Conservation (phyloP, 2,888 invertebrate species). For the Drosophila formosana region DNA sequence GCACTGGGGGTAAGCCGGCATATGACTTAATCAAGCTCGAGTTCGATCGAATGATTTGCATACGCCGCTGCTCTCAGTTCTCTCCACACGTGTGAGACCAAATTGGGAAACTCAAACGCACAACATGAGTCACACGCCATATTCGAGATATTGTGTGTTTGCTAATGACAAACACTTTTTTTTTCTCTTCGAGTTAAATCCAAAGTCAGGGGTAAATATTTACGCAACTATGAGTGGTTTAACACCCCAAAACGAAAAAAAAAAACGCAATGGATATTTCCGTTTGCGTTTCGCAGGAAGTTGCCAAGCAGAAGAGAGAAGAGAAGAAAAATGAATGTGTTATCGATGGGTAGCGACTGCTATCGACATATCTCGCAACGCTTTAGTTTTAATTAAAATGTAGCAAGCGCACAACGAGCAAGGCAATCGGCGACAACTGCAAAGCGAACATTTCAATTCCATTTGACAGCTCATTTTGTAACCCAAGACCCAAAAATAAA, state of each 20-base stretch:
- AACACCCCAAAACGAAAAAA: slow-evolving; percentile 28
- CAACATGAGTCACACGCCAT: slow-evolving; percentile 44
- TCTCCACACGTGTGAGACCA: slow-evolving; percentile 35
- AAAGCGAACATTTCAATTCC: slow-evolving; percentile 67
- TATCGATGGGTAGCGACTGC: slow-evolving; percentile 36
- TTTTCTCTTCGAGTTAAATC: background rate
- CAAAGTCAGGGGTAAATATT: slow-evolving; percentile 62
- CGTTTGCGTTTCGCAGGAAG: slow-evolving; percentile 56
- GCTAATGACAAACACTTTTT: slow-evolving; percentile 42
- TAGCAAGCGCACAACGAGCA: slow-evolving; percentile 40
- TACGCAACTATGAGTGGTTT: slow-evolving; percentile 43
- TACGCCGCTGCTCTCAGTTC: slow-evolving; percentile 28
- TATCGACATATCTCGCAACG: slow-evolving; percentile 9
- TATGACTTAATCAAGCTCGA: slow-evolving; percentile 43
- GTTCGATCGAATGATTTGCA: slow-evolving; percentile 45
- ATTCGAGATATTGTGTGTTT: slow-evolving; percentile 17
- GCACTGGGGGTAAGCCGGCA: slow-evolving; percentile 11
- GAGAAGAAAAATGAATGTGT: slow-evolving; percentile 6
- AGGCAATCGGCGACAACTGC: slow-evolving; percentile 34
- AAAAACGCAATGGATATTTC: slow-evolving; percentile 48
- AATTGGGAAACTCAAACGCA: slow-evolving; percentile 41
- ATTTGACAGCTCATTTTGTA: slow-evolving; percentile 57
- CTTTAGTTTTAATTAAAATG: slow-evolving; percentile 74
- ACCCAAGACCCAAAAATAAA: slow-evolving; percentile 43
- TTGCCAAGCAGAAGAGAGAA: slow-evolving; percentile 35